Evolutionary conservation across 2,888 invertebrate species (phyloP), one percentile per base, ranked within the genome.

Genomic region (Drosophila rellima): DNA sequence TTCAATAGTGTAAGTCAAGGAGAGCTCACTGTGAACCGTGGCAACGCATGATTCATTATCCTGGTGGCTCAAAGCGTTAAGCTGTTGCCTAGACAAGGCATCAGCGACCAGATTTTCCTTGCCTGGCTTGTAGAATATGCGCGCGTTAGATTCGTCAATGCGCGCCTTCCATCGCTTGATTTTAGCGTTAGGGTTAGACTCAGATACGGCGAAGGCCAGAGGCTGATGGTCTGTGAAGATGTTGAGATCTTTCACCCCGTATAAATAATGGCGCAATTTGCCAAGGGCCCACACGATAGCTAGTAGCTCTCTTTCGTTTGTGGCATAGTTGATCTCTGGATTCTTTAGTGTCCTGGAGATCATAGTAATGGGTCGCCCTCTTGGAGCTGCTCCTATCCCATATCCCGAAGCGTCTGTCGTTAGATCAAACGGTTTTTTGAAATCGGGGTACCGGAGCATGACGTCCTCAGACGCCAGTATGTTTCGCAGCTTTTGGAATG

Each of bases 401-500:
- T 54, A 33, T 7, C 37, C 55, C 8, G 42, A 48, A 31, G 55
- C 55, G 10, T 42, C 55, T 3, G 61, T 61, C 13, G 54, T 62
- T 20, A 54, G 20, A 45, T 62, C 54, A 23, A 54, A 62, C 4
- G 47, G 26, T 17, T 62, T 62, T 2, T 62, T 54, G 10, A 17
- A 50, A 2, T 63, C 55, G 0, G 62, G 39, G 13, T 62, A 48
- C 2, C 11, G 17, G 1, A 61, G 44, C 33, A 52, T 61, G 10
- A 42, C 42, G 17, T 60, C 45, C 10, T 61, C 31, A 1, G 61
- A 61, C 31, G 61, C 26, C 17, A 65, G 20, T 7, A 65, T 40
- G 31, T 47, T 52, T 10, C 51, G 31, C 23, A 26, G 23, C 2
- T 20, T 50, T 2, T 23, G 7, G 13, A 33, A 20, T 8, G 35